Conservation (phyloP, 2,113 vertebrate species). For the Lophotis ruficrista region DNA sequence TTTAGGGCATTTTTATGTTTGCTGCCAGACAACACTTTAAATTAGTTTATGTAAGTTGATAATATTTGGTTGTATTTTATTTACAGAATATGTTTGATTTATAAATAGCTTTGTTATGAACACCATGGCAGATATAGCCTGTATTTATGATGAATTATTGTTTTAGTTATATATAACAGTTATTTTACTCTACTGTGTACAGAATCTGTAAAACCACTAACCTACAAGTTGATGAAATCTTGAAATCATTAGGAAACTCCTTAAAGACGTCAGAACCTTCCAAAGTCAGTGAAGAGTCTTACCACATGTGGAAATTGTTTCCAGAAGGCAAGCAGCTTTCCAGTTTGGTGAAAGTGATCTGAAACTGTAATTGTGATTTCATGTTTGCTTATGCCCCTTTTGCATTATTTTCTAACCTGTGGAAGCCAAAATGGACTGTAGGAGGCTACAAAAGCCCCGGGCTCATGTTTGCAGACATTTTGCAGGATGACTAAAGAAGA, state of each 20-base stretch:
- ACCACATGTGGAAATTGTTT: neutral
- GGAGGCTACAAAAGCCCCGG: neutral
- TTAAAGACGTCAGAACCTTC: neutral
- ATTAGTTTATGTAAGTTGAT: neutral
- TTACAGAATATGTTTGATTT: neutral
- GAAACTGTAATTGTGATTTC: neutral
- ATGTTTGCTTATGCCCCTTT: neutral
- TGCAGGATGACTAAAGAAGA: neutral
- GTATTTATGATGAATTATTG: neutral
- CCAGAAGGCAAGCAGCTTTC: neutral
- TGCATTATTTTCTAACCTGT: neutral
- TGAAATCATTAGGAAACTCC: neutral
- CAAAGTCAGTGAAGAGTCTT: neutral
- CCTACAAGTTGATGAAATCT: neutral
- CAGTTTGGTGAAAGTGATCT: neutral
- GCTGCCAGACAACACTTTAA: neutral
- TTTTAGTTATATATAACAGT: neutral
- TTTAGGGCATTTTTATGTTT: neutral
- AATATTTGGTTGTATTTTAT: neutral
- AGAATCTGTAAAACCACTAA: neutral
- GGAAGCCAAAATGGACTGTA: neutral
- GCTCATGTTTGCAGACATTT: neutral
- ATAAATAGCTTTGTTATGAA: neutral
- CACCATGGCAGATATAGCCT: neutral
- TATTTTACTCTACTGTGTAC: neutral